Conservation (phyloP, 2,888 invertebrate genomes). For the Eristalis pertinax region DNA sequence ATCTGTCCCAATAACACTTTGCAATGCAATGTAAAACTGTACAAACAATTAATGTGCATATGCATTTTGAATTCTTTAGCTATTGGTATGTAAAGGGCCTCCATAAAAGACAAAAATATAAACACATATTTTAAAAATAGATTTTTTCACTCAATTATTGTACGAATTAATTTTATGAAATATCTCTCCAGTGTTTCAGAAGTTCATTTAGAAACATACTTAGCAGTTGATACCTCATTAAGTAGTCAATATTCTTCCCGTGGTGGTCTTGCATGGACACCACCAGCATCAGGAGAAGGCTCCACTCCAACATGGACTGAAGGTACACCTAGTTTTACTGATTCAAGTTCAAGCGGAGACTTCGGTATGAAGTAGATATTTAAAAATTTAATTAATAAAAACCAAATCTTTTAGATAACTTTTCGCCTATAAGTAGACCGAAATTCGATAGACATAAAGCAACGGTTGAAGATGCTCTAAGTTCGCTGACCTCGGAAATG, state of each 20-base stretch:
- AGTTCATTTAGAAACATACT: constrained; percentile 86
- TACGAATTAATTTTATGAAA: background rate
- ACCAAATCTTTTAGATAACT: constrained; percentile 77
- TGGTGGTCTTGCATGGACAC: constrained; percentile 86
- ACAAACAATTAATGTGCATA: too few species aligned
- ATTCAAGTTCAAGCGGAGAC: constrained; percentile 96
- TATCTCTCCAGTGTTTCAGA: constrained; percentile 85
- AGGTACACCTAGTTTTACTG: constrained; percentile 98
- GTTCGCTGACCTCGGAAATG: constrained; percentile 92
- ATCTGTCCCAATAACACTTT: too few species aligned
- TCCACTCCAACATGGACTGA: constrained; percentile 99
- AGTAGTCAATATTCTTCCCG: constrained; percentile 83
- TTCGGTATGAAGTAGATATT: constrained; percentile 82
- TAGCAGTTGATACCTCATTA: constrained; percentile 80
- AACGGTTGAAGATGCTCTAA: constrained; percentile 88
- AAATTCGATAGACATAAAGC: constrained; percentile 82
- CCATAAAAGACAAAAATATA: too few species aligned
- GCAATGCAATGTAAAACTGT: too few species aligned
- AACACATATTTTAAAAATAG: too few species aligned
- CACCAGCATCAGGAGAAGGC: constrained; percentile 92
- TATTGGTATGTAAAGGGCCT: too few species aligned
- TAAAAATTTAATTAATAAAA: constrained; percentile 46
- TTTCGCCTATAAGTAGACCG: constrained; percentile 82
- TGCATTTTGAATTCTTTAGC: too few species aligned
- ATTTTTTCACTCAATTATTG: too few species aligned